Evolutionary conservation across 2,888 invertebrate species (phyloP).

Genomic region (Synanthedon andrenaeformis): DNA sequence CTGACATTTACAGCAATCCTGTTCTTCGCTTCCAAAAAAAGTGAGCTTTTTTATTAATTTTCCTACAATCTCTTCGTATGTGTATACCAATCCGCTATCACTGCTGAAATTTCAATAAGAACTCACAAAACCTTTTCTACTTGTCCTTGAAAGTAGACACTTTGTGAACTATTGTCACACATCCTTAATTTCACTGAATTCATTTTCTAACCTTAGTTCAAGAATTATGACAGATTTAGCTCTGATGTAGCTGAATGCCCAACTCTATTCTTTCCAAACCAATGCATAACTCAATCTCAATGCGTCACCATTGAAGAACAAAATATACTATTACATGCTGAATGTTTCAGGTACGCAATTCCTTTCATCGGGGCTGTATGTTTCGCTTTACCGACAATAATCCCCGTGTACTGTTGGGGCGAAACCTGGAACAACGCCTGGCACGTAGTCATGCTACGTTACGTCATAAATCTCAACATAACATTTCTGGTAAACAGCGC

Average conservation of each 20-base stretch:
- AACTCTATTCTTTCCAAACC: no score
- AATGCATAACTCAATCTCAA: no score
- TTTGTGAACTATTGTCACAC: no score
- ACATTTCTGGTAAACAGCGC: conserved; percentile 77
- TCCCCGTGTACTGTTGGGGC: conserved; percentile 72
- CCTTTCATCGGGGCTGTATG: conserved; percentile 70
- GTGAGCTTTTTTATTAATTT: conserved; percentile 32
- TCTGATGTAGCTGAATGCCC: no score
- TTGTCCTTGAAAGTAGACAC: no score
- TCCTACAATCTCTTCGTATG: no score
- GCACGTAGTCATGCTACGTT: conserved; percentile 62
- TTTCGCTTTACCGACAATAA: conserved; percentile 59
- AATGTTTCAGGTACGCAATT: conserved; percentile 66
- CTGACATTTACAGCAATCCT: conserved; percentile 77
- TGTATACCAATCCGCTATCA: background rate
- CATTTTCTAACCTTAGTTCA: no score
- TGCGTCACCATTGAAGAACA: no score
- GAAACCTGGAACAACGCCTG: conserved; percentile 57
- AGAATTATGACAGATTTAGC: no score
- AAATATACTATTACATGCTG: no score
- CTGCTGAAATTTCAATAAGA: background rate
- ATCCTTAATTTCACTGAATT: no score
- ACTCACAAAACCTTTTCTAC: background rate
- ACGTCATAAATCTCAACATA: conserved; percentile 66
- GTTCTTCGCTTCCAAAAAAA: conserved; percentile 78